Evolutionary conservation across 1,140 invertebrate species (phyloP), one percentile per base, ranked within the genome.

Genomic region (Latrodectus geometricus): DNA sequence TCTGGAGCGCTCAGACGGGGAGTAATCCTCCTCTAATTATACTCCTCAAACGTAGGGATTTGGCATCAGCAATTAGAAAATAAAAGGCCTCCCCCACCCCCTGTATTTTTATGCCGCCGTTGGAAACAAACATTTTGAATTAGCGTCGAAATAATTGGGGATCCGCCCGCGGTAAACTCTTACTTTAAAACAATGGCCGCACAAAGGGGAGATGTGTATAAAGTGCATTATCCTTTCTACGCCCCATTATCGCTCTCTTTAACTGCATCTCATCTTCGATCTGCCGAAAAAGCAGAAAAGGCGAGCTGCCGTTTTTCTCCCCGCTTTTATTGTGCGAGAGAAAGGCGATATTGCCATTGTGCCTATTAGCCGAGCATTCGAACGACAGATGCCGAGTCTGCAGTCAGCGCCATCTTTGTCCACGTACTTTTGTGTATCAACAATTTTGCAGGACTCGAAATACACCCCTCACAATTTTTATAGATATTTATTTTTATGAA

Each of bases 121-220:
- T 15, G 56, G 80, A 69, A 82, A 84, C 82, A 84, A 84, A 84
- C 76, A 84, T 84, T 84, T 84, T 76, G 82, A 76, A 84, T 84
- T 83, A 83, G 70, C 80, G 80, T 73, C 54, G 70, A 83, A 83
- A 83, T 83, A 83, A 83, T 74, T 83, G 80, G 80, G 17, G 54
- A 61, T 17, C 48, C 70, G 70, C 80, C 82, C 65, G 72, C 72
- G 72, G 72, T 14, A 84, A 83, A 75, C 82, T 76, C 73, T 84
- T 84, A 76, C 56, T 68, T n/a, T 68, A 69, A 65, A 65, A 84
- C 82, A 84, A 84, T 84, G 82, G 73, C 9, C 48, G 23, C 35
- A 83, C 80, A 83, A 76, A 84, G 74, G 49, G 35, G 65, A 52
- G 11, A 61, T 23, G 23, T 69, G 61, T 17, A 78, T 72, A 61